phyloP scores from a whole-genome alignment of 2,797 vertebrate genomes.

The Bufotes viridis region DNA sequence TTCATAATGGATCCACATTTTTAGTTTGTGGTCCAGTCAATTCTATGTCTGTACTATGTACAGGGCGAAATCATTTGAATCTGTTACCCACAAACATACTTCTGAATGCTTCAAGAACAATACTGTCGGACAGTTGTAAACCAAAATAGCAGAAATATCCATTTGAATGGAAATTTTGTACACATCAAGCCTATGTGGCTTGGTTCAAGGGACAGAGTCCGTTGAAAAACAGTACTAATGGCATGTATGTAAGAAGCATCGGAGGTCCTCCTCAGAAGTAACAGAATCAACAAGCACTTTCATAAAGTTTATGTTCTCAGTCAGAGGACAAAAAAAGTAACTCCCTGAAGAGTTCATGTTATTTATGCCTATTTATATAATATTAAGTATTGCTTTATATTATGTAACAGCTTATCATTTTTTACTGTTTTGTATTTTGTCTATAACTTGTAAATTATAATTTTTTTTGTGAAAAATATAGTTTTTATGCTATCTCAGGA shows the following conservation, averaged over 20 bases:
- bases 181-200: neutral
- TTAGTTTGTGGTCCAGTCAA: neutral
- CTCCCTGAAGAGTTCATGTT: slow-evolving; percentile 5
- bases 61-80: neutral
- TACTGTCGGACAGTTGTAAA: neutral
- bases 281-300: slow-evolving; percentile 7
- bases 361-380: neutral
- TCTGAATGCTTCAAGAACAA: neutral
- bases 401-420: neutral
- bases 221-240: neutral
- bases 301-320: slow-evolving; percentile 27
- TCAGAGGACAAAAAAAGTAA: slow-evolving; percentile 18
- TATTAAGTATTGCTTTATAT: neutral
- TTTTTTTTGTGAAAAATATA: neutral
- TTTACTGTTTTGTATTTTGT: neutral
- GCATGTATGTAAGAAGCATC: neutral
- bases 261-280: neutral
- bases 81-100: neutral
- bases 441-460: neutral
- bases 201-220: neutral
- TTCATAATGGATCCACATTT: neutral
- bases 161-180: neutral
- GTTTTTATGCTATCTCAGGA: neutral
- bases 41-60: slow-evolving; percentile 45
- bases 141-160: no score